Conservation (phyloP, 2,888 invertebrate species). For the Dermolepida albohirtum region DNA sequence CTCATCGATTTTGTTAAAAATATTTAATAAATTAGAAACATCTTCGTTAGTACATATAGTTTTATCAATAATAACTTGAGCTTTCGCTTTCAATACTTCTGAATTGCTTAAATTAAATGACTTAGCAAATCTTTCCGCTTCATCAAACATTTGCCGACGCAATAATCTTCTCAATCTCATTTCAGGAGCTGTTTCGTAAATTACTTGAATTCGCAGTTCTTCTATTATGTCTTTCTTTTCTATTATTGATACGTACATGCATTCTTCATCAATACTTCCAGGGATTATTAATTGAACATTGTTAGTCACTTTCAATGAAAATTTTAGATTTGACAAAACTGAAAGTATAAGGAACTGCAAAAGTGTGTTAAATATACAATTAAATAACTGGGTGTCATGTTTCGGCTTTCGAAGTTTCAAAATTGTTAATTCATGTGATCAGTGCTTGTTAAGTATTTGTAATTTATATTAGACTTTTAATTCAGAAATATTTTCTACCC, state of each 20-base stretch:
- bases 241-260: constrained; percentile 54
- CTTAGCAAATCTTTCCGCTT: constrained; percentile 66
- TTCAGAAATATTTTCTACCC: too few species aligned
- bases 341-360: constrained; percentile 6
- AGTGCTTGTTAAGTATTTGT: too few species aligned
- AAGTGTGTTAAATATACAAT: too few species aligned
- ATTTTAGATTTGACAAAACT: constrained; percentile 51
- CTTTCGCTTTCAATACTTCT: constrained; percentile 64
- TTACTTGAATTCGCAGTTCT: constrained; percentile 56
- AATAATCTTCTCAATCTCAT: constrained; percentile 65
- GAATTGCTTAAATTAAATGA: constrained; percentile 63
- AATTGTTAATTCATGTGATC: too few species aligned
- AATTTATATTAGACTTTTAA: too few species aligned
- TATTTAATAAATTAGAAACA: constrained; percentile 60
- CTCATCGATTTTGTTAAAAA: constrained; percentile 64
- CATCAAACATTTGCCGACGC: constrained; percentile 64
- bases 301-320: constrained; percentile 53
- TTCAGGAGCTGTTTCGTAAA: constrained; percentile 65
- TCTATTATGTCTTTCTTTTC: constrained; percentile 44
- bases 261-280: constrained; percentile 54
- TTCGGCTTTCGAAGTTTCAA: too few species aligned
- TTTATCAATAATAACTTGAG: constrained; percentile 60
- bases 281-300: constrained; percentile 52
- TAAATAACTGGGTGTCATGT: too few species aligned
- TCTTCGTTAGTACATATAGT: constrained; percentile 54